phyloP scores from a whole-genome alignment of 2,113 vertebrate species.

The Microcebus griseorufus region DNA sequence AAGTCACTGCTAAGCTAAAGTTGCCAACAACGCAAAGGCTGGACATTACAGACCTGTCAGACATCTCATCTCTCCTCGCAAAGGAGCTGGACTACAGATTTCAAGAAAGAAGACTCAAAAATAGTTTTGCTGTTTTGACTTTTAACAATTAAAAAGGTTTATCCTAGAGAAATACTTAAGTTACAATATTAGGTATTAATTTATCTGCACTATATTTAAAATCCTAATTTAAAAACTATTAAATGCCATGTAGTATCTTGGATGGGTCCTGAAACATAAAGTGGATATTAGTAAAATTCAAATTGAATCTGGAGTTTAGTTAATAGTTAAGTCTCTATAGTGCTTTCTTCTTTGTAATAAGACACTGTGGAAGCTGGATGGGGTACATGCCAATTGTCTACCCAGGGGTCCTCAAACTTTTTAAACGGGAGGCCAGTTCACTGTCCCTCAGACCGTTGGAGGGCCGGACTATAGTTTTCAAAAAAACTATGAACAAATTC shows the following conservation, averaged over 20 bases:
- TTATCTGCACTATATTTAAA: not conserved
- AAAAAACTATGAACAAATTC: too few species aligned
- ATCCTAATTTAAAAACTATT: not conserved
- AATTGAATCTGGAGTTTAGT: not conserved
- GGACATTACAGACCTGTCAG: not conserved
- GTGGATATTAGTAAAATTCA: not conserved
- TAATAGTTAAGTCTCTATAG: not conserved
- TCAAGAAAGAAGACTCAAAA: not conserved
- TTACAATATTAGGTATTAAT: not conserved
- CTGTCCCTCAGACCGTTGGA: too few species aligned
- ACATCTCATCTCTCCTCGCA: not conserved
- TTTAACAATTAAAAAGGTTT: not conserved
- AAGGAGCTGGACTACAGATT: not conserved
- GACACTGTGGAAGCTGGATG: fast-evolving
- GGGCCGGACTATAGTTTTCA: too few species aligned
- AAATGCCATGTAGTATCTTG: not conserved
- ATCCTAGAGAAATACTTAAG: not conserved
- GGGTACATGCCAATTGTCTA: not conserved
- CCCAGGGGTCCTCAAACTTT: too few species aligned
- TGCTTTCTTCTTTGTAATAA: not conserved
- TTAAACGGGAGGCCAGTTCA: too few species aligned
- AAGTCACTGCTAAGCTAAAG: not conserved
- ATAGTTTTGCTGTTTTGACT: not conserved
- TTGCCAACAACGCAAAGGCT: not conserved
- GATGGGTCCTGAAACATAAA: not conserved